phyloP scores from a whole-genome alignment of 2,113 vertebrate genomes.

The Malaclemys terrapin region DNA sequence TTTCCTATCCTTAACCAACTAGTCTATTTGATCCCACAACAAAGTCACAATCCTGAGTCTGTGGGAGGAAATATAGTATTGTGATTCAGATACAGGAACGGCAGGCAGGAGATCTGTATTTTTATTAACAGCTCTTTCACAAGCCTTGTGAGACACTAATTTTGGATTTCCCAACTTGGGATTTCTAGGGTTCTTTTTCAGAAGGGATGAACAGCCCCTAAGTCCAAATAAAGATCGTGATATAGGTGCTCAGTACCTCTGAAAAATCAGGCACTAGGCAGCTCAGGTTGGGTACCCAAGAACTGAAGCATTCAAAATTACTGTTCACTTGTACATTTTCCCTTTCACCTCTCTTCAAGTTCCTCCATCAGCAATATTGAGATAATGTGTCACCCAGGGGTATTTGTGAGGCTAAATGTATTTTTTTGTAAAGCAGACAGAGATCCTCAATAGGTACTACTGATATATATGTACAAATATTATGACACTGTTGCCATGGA shows the following conservation, averaged over 20 bases:
- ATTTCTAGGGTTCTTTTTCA: not conserved
- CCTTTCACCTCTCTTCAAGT: not conserved
- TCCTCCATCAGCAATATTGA: not conserved
- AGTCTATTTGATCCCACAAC: not conserved
- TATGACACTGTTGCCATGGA: not conserved
- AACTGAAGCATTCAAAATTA: conserved; percentile 15
- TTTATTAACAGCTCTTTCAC: not conserved
- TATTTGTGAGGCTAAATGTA: not conserved
- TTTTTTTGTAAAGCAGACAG: not conserved
- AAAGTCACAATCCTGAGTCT: not conserved
- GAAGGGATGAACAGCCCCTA: not conserved
- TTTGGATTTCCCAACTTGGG: conserved; percentile 7
- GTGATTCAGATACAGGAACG: not conserved
- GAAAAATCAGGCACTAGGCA: not conserved
- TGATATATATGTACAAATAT: not conserved
- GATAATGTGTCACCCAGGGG: not conserved
- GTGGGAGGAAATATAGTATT: fast-evolving
- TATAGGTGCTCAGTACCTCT: not conserved
- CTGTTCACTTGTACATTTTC: fast-evolving
- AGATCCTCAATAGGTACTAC: not conserved
- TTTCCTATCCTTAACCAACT: not conserved
- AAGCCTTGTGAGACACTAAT: not conserved
- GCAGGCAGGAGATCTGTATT: not conserved
- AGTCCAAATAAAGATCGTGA: not conserved
- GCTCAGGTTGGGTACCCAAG: not conserved